Evolutionary conservation across 2,888 invertebrate genomes (phyloP).

Genomic region (Melipona beecheii): DNA sequence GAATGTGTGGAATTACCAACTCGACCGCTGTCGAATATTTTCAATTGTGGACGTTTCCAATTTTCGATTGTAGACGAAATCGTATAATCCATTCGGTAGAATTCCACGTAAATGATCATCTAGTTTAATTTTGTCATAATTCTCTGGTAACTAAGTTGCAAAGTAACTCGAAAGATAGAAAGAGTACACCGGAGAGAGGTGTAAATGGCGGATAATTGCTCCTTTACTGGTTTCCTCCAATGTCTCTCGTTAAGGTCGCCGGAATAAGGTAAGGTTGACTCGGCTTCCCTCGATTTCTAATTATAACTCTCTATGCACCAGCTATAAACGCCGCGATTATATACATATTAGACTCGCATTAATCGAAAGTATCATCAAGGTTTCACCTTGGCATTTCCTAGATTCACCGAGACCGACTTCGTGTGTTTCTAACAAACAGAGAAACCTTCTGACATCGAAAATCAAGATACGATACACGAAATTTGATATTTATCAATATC

Average conservation of each 20-base stretch:
- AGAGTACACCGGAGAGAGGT: not conserved
- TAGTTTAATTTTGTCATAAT: not conserved
- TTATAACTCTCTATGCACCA: slow-evolving; percentile 39
- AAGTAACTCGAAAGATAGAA: slow-evolving; percentile 10
- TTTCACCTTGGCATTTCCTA: slow-evolving; percentile 45
- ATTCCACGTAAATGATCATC: too few species aligned
- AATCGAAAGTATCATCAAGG: slow-evolving; percentile 39
- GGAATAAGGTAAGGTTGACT: slow-evolving; percentile 50
- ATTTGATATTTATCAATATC: not conserved
- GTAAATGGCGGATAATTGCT: not conserved
- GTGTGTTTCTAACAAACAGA: slow-evolving; percentile 31
- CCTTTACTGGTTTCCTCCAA: slow-evolving; percentile 3
- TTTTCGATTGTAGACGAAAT: too few species aligned
- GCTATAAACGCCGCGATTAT: slow-evolving; percentile 41
- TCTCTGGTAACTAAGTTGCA: not conserved
- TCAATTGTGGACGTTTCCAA: too few species aligned
- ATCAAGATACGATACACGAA: not conserved
- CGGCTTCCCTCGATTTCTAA: slow-evolving; percentile 41
- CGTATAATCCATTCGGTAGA: too few species aligned
- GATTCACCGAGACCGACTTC: slow-evolving; percentile 1
- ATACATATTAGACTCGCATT: slow-evolving; percentile 34
- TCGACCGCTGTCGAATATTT: too few species aligned
- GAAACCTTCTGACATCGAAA: not conserved
- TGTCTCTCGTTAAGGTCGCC: slow-evolving; percentile 34
- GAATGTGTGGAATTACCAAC: too few species aligned